Base-by-base conservation (phyloP, 2,797 vertebrate species). In the Diglossa cyanea region DNA sequence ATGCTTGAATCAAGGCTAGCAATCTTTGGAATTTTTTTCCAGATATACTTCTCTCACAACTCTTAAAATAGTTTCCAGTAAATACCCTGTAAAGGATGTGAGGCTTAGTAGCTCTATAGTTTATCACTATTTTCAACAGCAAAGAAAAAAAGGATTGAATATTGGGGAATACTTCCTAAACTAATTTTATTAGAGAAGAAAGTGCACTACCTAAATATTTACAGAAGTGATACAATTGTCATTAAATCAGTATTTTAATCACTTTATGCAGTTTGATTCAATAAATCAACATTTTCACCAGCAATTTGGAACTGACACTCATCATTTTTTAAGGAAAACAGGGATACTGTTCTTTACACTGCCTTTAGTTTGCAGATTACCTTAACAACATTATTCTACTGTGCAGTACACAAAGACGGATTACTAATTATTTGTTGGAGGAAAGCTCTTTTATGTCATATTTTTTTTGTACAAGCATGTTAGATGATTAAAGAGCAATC, bases 231-330 rank as follows among this genome's bases (percentile, higher is more conserved):
- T 50, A 85, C 67, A 76, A 62, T 24, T 62, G 31, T 44, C 31
- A 78, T 82, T 79, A 73, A 78, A 89, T 60, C 63, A 91, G 21
- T 84, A 89, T 62, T 92, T 88, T 85, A 90, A 85, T 79, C 68
- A 85, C 26, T 48, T 17, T 18, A 55, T 31, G 9, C 44, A 79
- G 28, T 76, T 48, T 51, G 82, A 26, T 63, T 93, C 57, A 74
- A 71, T 1, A 3, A 73, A 86, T 42, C n/a, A 67, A 61, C 6
- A 7, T 39, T 42, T 77, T 88, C 44, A 88, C 9, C 21, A 60
- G 18, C 12, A 73, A 79, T 57, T 50, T 85, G 57, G 72, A 82
- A 92, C 13, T 57, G 26, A 65, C 10, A 9, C 4, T 51, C 9
- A 26, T 67, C 7, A 45, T 83, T 61, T 55, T 83, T 74, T 24